These are phyloP conservation scores for Machimus atricapillus DNA, from an alignment of 2,888 invertebrate genomes.

Conservation along the genomic window DNA sequence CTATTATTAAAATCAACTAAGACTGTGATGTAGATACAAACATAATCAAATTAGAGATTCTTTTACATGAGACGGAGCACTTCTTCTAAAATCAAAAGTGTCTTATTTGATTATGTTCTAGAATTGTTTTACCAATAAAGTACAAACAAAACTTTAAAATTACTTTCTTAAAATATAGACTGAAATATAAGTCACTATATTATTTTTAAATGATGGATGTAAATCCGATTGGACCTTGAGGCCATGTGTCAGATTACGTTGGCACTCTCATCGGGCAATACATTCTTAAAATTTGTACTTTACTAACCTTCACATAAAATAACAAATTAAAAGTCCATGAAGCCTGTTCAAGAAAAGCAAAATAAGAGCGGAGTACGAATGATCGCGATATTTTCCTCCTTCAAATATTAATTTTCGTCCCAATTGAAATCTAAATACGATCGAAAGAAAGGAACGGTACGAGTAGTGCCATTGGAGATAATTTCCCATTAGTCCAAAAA, in stretches of 20 bases:
- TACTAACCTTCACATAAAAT: not conserved
- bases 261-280: not conserved
- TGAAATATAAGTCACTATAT: not conserved
- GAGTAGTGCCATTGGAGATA: not conserved
- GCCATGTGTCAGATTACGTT: not conserved
- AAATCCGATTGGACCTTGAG: not conserved
- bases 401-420: not conserved
- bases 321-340: not conserved
- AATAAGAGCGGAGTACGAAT: not conserved
- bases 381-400: not conserved
- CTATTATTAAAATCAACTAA: too few relatives aligned
- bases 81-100: not conserved
- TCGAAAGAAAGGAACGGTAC: not conserved
- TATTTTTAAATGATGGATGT: not conserved
- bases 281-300: not conserved
- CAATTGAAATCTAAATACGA: not conserved
- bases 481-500: constrained; percentile 18
- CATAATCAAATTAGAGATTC: not conserved
- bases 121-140: not conserved
- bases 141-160: not conserved
- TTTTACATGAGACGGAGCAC: not conserved
- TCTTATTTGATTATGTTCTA: not conserved
- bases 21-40: too few relatives aligned
- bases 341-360: not conserved
- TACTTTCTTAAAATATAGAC: not conserved